Evolutionary conservation across 2,797 vertebrate genomes (phyloP), one percentile per base, ranked within the genome.

Genomic region (Sebastes hubbsi): DNA sequence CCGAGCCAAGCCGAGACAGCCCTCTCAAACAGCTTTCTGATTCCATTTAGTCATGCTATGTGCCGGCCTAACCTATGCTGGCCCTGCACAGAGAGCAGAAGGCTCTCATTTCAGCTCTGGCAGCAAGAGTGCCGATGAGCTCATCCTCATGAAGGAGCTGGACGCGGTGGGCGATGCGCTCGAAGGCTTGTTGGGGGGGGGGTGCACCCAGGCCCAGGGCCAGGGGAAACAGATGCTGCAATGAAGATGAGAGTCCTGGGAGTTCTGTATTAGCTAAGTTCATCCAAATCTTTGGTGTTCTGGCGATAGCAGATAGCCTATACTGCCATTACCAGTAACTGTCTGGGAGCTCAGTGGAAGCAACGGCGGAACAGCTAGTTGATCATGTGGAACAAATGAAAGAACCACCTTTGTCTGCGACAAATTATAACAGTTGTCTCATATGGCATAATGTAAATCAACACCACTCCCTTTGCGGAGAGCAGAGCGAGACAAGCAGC

Each of bases 41-140:
- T 90, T 94, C 86, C 79, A 72, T 89, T 91, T 89, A 93, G 91
- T 94, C 93, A 94, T 91, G 92, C 93, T 86, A 93, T 93, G 94
- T 87, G 91, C 83, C 71, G 91, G 77, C 84, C 89, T 90, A 91
- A 94, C 90, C 93, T 94, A 88, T 65, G 81, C 91, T 80, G 84
- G 91, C 89, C 91, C 86, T 82, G 84, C 81, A 78, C 87, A 74
- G 78, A 78, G 88, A 94, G 92, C 93, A 94, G 88, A 83, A 92
- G 93, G 92, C 93, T 94, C 93, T 93, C 87, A 90, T 94, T 94
- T 94, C 92, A 91, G 86, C 88, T 88, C 91, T 95, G 94, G 94
- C 94, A 95, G 86, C 81, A 34, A 80, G 80, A 87, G 91, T 86
- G 91, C 74, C 80, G 93, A 95, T 95, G 95, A 95, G 94, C 94